These are phyloP conservation scores for Miltochrista miniata DNA, from an alignment of 2,888 invertebrate species.

Conservation along the genomic window DNA sequence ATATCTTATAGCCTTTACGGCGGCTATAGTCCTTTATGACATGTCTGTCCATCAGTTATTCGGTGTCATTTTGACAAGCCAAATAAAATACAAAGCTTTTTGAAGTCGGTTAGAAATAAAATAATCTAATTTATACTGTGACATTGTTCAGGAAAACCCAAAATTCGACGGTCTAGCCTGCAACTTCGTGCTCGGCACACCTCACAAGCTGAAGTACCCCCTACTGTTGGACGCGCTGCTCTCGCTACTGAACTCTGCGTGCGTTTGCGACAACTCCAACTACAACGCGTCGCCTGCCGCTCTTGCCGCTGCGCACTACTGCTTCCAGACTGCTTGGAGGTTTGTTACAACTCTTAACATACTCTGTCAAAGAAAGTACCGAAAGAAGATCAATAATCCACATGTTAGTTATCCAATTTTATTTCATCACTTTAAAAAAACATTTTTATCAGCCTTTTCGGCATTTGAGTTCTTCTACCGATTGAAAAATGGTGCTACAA, in stretches of 20 bases:
- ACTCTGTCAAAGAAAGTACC: not conserved
- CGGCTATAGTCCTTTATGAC: too few species aligned
- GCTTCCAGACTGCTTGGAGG: slow-evolving; percentile 94
- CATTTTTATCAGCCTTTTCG: too few species aligned
- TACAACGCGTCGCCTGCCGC: slow-evolving; percentile 83
- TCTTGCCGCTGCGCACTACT: slow-evolving; percentile 94
- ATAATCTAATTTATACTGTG: not conserved
- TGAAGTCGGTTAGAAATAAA: too few species aligned
- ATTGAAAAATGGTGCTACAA: too few species aligned
- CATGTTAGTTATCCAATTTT: too few species aligned
- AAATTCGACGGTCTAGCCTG: slow-evolving; percentile 96
- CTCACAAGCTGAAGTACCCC: slow-evolving; percentile 95
- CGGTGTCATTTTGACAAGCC: too few species aligned
- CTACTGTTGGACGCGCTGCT: slow-evolving; percentile 93
- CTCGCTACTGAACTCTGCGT: slow-evolving; percentile 91
- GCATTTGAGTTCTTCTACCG: too few species aligned
- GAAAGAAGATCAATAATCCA: too few species aligned
- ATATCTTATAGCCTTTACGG: too few species aligned
- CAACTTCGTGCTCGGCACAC: slow-evolving; percentile 96
- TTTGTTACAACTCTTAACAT: slow-evolving; percentile 34
- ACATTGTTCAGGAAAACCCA: slow-evolving; percentile 87
- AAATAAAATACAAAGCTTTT: too few species aligned
- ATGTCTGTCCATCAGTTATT: too few species aligned
- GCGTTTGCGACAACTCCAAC: slow-evolving; percentile 83
- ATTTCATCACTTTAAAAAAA: too few species aligned